Percentiles rank a stretch among this genome's conserved stretches.
Evolutionary conservation across 2,888 invertebrate species (phyloP).

Genomic region (Trissoscelio sp.): DNA sequence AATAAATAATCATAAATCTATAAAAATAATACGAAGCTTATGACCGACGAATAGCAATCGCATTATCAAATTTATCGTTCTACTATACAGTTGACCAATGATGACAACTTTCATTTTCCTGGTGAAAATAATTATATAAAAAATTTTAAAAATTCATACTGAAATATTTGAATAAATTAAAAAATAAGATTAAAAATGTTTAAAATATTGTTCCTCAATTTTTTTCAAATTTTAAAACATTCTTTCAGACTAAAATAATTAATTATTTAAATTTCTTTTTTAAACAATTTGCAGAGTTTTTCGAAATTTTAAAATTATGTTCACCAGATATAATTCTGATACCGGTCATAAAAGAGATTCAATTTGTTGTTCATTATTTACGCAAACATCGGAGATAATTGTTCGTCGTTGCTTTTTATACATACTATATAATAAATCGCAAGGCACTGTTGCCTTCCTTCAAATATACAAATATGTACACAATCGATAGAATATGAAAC

Average conservation of each 20-base stretch:
- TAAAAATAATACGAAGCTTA: neutral
- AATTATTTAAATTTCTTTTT: too few relatives aligned
- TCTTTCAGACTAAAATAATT: too few relatives aligned
- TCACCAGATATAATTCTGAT: too few relatives aligned
- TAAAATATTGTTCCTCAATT: too few relatives aligned
- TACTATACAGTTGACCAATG: slow-evolving; percentile 49
- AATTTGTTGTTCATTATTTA: slow-evolving; percentile 8
- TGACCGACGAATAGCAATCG: slow-evolving; percentile 52
- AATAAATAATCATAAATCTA: too few relatives aligned
- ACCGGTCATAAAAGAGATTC: slow-evolving; percentile 9
- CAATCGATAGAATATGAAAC: slow-evolving; percentile 35
- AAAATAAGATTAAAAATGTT: too few relatives aligned
- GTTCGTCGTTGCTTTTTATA: slow-evolving; percentile 41
- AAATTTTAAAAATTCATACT: too few relatives aligned
- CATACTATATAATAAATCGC: slow-evolving; percentile 52
- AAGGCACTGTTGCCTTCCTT: slow-evolving; percentile 58
- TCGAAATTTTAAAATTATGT: too few relatives aligned
- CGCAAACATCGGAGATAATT: slow-evolving; percentile 25
- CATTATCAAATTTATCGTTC: slow-evolving; percentile 23
- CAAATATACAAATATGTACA: slow-evolving; percentile 64
- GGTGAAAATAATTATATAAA: too few relatives aligned
- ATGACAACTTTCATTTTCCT: slow-evolving; percentile 23
- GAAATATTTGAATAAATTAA: too few relatives aligned
- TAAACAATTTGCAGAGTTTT: too few relatives aligned
- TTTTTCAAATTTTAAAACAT: too few relatives aligned